Evolutionary conservation across 2,113 vertebrate genomes (phyloP).

Genomic region (Bombycilla garrulus): DNA sequence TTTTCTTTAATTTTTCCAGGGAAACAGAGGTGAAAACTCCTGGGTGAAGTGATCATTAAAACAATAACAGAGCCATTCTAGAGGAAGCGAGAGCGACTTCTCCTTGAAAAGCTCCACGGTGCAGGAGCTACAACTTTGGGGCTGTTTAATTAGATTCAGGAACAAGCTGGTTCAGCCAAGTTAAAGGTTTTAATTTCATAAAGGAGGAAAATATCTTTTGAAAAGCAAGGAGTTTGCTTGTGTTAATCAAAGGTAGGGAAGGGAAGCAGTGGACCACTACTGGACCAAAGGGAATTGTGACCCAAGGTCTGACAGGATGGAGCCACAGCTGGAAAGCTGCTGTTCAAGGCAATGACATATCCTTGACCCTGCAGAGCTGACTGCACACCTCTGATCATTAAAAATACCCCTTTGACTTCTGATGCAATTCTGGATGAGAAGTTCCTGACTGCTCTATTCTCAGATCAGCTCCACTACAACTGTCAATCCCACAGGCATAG

Average conservation of each 20-base stretch:
- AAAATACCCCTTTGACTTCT: background rate
- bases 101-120: background rate
- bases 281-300: background rate
- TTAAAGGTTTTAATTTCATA: background rate
- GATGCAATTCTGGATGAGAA: background rate
- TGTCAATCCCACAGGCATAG: background rate
- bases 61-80: background rate
- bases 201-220: background rate
- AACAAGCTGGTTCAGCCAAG: background rate
- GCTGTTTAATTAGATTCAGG: background rate
- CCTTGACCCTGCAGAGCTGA: background rate
- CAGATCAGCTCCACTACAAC: background rate
- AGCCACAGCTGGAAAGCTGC: background rate
- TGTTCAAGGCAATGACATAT: background rate
- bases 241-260: background rate
- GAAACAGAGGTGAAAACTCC: constrained; percentile 22
- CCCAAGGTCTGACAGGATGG: background rate
- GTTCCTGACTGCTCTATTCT: background rate
- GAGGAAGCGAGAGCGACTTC: background rate
- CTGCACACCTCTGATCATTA: background rate
- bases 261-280: rapidly evolving
- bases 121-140: background rate
- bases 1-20: constrained; percentile 16
- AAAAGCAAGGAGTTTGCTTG: background rate
- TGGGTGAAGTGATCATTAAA: background rate